phyloP scores from a whole-genome alignment of 2,888 invertebrate species.

The Plebejus anna region DNA sequence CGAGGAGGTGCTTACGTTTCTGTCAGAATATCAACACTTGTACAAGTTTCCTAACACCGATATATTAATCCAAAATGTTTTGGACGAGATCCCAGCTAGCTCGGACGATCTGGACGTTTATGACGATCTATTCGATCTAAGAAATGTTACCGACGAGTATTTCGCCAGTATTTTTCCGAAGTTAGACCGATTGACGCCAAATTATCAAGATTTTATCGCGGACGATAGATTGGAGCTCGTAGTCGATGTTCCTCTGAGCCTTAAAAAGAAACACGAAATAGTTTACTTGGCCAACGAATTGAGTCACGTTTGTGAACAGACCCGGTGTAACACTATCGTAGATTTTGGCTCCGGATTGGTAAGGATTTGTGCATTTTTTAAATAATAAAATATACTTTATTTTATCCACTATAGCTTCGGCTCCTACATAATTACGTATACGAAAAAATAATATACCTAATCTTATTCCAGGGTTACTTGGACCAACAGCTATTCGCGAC shows the following conservation, averaged over 20 bases:
- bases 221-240: constrained; percentile 38
- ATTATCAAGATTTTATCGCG: constrained; percentile 42
- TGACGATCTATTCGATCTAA: constrained; percentile 43
- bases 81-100: constrained; percentile 73
- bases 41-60: constrained; percentile 83
- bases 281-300: constrained; percentile 79
- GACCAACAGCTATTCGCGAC: constrained; percentile 82
- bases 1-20: constrained; percentile 73
- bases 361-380: constrained; percentile 47
- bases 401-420: background rate
- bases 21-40: constrained; percentile 81
- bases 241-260: constrained; percentile 65
- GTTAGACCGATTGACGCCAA: constrained; percentile 45
- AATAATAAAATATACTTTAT: background rate
- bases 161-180: constrained; percentile 48
- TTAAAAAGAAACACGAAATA: constrained; percentile 87
- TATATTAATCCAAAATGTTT: constrained; percentile 75
- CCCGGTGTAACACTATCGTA: constrained; percentile 76
- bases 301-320: constrained; percentile 64
- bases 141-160: constrained; percentile 42
- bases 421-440: no score
- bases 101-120: constrained; percentile 46
- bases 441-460: background rate
- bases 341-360: constrained; percentile 89
- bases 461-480: constrained; percentile 83